Evolutionary conservation across 2,888 invertebrate genomes (phyloP).

Genomic region (Spilosoma lubricipeda): DNA sequence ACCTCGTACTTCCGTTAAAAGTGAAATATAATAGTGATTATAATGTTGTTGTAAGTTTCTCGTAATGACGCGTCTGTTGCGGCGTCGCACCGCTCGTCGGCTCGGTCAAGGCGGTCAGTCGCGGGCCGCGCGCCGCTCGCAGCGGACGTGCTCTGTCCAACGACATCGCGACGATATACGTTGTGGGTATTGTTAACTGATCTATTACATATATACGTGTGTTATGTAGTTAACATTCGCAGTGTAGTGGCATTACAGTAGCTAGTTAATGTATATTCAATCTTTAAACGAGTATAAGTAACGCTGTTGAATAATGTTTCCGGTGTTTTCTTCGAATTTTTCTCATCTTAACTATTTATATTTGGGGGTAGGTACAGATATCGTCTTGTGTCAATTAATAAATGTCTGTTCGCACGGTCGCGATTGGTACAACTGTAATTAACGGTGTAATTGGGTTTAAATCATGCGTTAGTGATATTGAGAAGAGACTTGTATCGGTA

Average conservation of each 20-base stretch:
- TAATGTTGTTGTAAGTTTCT: constrained; percentile 63
- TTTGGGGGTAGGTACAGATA: constrained; percentile 79
- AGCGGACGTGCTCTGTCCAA: constrained; percentile 57
- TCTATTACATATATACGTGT: constrained; percentile 71
- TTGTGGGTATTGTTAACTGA: constrained; percentile 70
- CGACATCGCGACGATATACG: constrained; percentile 64
- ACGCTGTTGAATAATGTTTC: constrained; percentile 64
- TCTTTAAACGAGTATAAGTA: constrained; percentile 76
- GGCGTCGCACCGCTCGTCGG: constrained; percentile 1
- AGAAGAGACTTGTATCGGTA: constrained; percentile 9
- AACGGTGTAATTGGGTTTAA: constrained; percentile 7
- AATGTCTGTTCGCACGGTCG: constrained; percentile 52
- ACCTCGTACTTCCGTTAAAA: constrained; percentile 65
- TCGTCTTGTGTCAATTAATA: constrained; percentile 83
- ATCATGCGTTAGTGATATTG: constrained; percentile 9
- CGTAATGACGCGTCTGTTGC: constrained; percentile 10
- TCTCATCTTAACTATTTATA: constrained; percentile 77
- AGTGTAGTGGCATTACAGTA: constrained; percentile 74
- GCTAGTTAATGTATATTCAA: constrained; percentile 81
- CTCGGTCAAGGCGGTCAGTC: no score
- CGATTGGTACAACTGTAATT: constrained; percentile 33
- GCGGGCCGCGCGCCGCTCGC: neutral
- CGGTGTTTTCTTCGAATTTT: constrained; percentile 64
- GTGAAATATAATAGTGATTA: constrained; percentile 54
- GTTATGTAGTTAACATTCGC: constrained; percentile 81